Evolutionary conservation across 2,113 vertebrate genomes (phyloP), one percentile per base, ranked within the genome.

Genomic region (Himantopus leucocephalus): DNA sequence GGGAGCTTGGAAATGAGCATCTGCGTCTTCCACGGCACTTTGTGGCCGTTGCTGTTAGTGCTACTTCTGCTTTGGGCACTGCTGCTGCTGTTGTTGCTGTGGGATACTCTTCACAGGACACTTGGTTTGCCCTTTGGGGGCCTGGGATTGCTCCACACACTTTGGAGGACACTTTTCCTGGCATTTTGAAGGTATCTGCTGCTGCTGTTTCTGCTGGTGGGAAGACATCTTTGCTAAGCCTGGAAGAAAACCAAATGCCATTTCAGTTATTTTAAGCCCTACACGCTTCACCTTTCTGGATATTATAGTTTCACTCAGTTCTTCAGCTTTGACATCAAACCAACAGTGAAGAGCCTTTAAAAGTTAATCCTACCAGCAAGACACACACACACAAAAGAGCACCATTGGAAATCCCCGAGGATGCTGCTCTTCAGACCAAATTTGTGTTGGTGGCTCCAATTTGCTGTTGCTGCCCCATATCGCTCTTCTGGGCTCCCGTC

Each of bases 121-220:
- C 59, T 96, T 81, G 35, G 43, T 39, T 34, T 91, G 89, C 3
- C 91, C 88, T 53, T 96, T 84, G 1, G 32, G 63, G 13, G 72
- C 8, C 74, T 68, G 85, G 68, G 53, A 66, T 21, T 92, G 93
- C 70, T 95, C 93, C 70, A 21, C 43, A 0, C 68, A 21, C 77
- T 94, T 96, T 3, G 93, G 13, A 8, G 47, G 48, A 3, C 96
- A 91, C 5, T 97, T 96, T 6, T 90, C 78, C 71, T 95, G 94
- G 94, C 96, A 96, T 45, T 96, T 75, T 3, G 93, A 14, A 6
- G 96, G 96, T 27, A 96, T 43, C 16, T 85, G 71, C 53, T 90
- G 96, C 62, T 85, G 94, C 71, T 96, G 96, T n/a, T 96, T 96
- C 78, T 96, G 96, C 87, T 97, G 95, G 10, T 96, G 48, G 30